phyloP scores from a whole-genome alignment of 2,113 vertebrate genomes.

The Blennius ocellaris region DNA sequence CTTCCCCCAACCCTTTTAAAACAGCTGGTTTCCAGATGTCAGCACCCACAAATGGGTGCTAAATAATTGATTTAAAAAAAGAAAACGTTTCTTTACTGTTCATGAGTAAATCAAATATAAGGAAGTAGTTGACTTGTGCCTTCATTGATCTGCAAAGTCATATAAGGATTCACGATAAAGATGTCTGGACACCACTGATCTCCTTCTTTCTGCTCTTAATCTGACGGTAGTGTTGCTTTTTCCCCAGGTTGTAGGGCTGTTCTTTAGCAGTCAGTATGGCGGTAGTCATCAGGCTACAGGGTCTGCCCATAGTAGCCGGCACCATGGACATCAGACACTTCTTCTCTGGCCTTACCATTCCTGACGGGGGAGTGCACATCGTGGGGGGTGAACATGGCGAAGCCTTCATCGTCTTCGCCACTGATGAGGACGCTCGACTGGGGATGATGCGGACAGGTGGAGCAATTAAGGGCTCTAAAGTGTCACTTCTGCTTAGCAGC shows the following conservation, averaged over 20 bases:
- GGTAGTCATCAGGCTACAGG: conserved; percentile 99
- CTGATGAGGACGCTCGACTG: conserved; percentile 99
- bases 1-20: neutral
- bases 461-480: conserved; percentile 98
- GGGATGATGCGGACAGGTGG: conserved; percentile 99
- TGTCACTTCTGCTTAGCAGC: conserved; percentile 97
- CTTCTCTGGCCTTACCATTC: conserved; percentile 99
- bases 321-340: conserved; percentile 99
- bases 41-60: conserved; percentile 9
- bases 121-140: neutral
- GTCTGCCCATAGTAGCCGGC: conserved; percentile 99
- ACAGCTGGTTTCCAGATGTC: conserved; percentile 67
- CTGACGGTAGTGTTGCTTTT: conserved; percentile 98
- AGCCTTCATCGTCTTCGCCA: conserved; percentile 99
- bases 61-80: neutral
- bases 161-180: conserved; percentile 4
- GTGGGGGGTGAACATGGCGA: conserved; percentile 99
- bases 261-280: conserved; percentile 99
- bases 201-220: conserved; percentile 70
- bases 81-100: neutral
- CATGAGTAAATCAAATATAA: conserved; percentile 8
- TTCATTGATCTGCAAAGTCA: conserved; percentile 1
- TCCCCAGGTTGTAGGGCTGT: conserved; percentile 95
- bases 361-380: conserved; percentile 99
- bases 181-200: conserved; percentile 67